Percentiles rank a stretch among this genome's conserved stretches.
Conservation (phyloP, 2,888 invertebrate species). For the Gastrophysa polygoni region DNA sequence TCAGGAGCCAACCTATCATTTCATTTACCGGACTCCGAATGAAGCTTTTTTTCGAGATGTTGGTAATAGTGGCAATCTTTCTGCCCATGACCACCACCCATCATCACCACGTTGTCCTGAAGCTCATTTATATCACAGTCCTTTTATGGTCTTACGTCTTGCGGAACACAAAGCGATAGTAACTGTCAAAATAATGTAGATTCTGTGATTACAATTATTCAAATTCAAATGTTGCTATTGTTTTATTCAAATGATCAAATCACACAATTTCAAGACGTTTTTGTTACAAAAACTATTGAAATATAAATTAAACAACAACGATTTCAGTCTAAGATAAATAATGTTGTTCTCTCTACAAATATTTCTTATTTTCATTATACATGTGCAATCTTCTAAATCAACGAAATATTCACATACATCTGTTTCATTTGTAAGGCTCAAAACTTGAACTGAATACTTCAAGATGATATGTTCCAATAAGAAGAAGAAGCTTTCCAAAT, state of each 20-base stretch:
- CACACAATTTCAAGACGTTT: slow-evolving; percentile 32
- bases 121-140: too few species aligned
- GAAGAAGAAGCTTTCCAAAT: slow-evolving; percentile 30
- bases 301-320: slow-evolving; percentile 35
- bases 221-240: too few species aligned
- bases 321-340: slow-evolving; percentile 31
- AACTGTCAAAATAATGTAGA: too few species aligned
- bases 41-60: too few species aligned
- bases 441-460: slow-evolving; percentile 24
- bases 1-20: too few species aligned
- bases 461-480: slow-evolving; percentile 32
- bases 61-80: too few species aligned
- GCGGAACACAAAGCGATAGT: too few species aligned
- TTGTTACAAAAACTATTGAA: slow-evolving; percentile 37
- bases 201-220: too few species aligned
- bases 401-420: slow-evolving; percentile 29
- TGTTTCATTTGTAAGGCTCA: slow-evolving; percentile 19
- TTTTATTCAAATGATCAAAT: slow-evolving; percentile 25
- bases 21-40: too few species aligned
- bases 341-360: slow-evolving; percentile 25
- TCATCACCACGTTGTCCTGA: too few species aligned
- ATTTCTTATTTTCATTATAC: slow-evolving; percentile 27
- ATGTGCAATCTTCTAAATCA: slow-evolving; percentile 23
- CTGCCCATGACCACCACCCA: too few species aligned
- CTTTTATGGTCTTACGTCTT: too few species aligned